Evolutionary conservation across 2,888 invertebrate species (phyloP).

Genomic region (Xylocampa areola): DNA sequence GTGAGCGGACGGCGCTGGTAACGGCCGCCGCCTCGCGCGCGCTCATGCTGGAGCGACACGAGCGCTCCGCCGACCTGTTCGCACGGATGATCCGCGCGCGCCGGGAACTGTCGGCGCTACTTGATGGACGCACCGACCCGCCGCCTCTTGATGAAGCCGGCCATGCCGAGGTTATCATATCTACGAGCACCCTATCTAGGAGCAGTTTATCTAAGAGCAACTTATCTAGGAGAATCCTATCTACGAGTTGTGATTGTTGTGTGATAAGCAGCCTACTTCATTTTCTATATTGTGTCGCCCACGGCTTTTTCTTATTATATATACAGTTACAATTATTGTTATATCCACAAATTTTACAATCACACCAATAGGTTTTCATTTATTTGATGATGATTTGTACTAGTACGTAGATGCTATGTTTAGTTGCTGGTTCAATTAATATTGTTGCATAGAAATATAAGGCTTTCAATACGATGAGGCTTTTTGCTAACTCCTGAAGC

Average conservation of each 20-base stretch:
- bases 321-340: slow-evolving; percentile 2
- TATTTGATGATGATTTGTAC: not conserved
- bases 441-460: slow-evolving; percentile 8
- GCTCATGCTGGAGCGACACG: slow-evolving; percentile 84
- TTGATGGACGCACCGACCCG: slow-evolving; percentile 69
- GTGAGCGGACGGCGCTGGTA: slow-evolving; percentile 78
- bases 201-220: too few relatives aligned
- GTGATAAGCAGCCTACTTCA: not conserved
- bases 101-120: slow-evolving; percentile 70
- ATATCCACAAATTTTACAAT: not conserved
- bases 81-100: slow-evolving; percentile 75
- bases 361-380: not conserved
- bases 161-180: slow-evolving; percentile 67
- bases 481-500: slow-evolving; percentile 6
- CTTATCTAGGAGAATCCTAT: too few relatives aligned
- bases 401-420: slow-evolving; percentile 3
- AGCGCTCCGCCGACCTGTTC: slow-evolving; percentile 81
- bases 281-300: slow-evolving; percentile 4
- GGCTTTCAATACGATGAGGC: not conserved
- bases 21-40: slow-evolving; percentile 81
- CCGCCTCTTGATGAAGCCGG: slow-evolving; percentile 60
- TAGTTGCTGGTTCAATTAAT: not conserved
- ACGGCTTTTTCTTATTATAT: slow-evolving; percentile 7
- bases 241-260: not conserved
- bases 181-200: too few relatives aligned